phyloP scores from a whole-genome alignment of 2,797 vertebrate species.

The Falco novaeseelandiae region DNA sequence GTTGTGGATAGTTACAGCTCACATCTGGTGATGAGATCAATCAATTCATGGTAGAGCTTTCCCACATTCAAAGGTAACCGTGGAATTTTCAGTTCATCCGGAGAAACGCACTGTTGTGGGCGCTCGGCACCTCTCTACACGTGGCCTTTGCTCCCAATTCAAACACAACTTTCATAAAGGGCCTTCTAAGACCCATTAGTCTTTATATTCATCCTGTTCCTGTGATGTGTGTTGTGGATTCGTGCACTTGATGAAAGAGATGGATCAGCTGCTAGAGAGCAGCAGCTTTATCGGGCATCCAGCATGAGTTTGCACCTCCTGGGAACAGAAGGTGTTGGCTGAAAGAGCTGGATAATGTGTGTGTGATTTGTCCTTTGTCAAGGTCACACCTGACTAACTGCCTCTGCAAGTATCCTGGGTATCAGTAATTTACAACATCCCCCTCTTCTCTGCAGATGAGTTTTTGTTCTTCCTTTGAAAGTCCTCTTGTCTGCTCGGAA shows the following conservation, averaged over 20 bases:
- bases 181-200: background rate
- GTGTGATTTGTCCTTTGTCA: slow-evolving; percentile 40
- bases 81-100: background rate
- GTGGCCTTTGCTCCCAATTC: background rate
- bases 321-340: background rate
- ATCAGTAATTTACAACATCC: slow-evolving; percentile 47
- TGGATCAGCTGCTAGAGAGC: background rate
- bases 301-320: background rate
- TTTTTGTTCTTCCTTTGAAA: slow-evolving; percentile 45
- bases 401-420: background rate
- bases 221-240: background rate
- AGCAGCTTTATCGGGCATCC: slow-evolving; percentile 4
- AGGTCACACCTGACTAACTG: slow-evolving; percentile 28
- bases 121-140: background rate
- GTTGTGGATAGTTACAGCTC: background rate
- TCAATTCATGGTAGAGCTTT: background rate
- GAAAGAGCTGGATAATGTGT: background rate
- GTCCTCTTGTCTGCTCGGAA: background rate
- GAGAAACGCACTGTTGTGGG: background rate
- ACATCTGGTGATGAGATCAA: background rate
- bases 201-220: background rate
- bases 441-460: background rate
- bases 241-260: background rate
- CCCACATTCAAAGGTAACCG: background rate
- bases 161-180: background rate